Percentiles rank a stretch among this genome's conserved stretches.
Conservation (phyloP, 64 coral and sea anemone genomes). For the Dendronephthya gigantea region DNA sequence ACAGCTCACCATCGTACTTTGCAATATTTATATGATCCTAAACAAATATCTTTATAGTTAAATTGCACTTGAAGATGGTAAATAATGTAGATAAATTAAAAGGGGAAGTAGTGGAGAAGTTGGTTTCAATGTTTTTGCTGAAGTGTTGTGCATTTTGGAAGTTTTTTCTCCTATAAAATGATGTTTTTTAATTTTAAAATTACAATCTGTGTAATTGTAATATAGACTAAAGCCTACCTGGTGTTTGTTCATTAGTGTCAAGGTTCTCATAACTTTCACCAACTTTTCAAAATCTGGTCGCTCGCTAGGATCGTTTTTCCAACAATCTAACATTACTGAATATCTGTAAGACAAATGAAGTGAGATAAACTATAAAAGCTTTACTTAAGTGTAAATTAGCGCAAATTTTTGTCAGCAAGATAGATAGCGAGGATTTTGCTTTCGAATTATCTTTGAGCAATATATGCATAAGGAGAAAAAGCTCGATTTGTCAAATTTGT, state of each 20-base stretch:
- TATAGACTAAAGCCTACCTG: conserved; percentile 1
- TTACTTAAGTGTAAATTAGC: background rate
- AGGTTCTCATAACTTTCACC: conserved; percentile 1
- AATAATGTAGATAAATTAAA: too few species aligned
- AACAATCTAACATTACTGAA: conserved; percentile 15
- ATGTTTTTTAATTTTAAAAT: too few species aligned
- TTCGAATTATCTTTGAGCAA: background rate
- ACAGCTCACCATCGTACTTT: conserved; percentile 7
- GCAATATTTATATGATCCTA: background rate
- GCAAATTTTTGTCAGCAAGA: too few species aligned
- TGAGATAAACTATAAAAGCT: background rate
- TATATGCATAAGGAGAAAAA: background rate
- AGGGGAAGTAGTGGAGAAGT: too few species aligned
- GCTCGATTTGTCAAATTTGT: too few species aligned
- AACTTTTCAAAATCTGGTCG: conserved; percentile 2
- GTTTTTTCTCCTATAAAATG: too few species aligned
- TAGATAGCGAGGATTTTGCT: background rate
- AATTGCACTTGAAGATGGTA: background rate
- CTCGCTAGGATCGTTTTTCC: background rate
- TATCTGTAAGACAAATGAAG: background rate
- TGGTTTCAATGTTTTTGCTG: too few species aligned
- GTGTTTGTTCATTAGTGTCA: conserved; percentile 14
- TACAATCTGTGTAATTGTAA: too few species aligned
- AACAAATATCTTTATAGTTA: background rate
- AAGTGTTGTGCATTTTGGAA: too few species aligned